Conservation (phyloP, 2,113 vertebrate species). For the Numenius arquata region DNA sequence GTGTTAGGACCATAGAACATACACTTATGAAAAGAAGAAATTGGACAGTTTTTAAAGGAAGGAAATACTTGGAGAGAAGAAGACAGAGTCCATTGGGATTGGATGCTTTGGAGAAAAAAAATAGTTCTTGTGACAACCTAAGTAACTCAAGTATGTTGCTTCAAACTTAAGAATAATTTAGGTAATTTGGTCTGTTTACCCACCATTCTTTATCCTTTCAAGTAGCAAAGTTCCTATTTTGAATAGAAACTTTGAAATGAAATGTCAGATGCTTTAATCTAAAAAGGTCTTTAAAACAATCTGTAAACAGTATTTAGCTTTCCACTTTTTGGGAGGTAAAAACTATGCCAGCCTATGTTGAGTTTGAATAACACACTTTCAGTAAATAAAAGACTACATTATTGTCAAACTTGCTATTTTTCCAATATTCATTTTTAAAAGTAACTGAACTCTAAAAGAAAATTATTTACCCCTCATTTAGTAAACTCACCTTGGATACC, state of each 20-base stretch:
- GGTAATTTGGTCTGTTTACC: not conserved
- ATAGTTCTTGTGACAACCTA: not conserved
- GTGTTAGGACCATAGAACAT: not conserved
- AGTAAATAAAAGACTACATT: not conserved
- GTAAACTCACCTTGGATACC: not conserved
- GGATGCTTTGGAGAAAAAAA: not conserved
- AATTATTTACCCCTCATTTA: not conserved
- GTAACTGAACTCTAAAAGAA: not conserved
- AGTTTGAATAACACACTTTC: not conserved
- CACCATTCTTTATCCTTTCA: not conserved
- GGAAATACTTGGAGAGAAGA: not conserved
- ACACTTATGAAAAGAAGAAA: not conserved
- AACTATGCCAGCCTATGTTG: not conserved
- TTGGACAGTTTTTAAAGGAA: not conserved
- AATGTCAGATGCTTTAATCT: not conserved
- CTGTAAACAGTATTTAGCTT: not conserved
- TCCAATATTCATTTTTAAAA: not conserved
- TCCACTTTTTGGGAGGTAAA: not conserved
- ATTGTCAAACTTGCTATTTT: not conserved
- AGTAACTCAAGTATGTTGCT: not conserved
- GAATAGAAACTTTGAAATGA: not conserved
- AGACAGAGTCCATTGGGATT: not conserved
- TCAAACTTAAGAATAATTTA: not conserved
- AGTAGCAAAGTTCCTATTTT: not conserved
- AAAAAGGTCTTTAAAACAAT: not conserved